Conservation (phyloP, 1,140 invertebrate genomes). For the Drosophila nigrodunni region DNA sequence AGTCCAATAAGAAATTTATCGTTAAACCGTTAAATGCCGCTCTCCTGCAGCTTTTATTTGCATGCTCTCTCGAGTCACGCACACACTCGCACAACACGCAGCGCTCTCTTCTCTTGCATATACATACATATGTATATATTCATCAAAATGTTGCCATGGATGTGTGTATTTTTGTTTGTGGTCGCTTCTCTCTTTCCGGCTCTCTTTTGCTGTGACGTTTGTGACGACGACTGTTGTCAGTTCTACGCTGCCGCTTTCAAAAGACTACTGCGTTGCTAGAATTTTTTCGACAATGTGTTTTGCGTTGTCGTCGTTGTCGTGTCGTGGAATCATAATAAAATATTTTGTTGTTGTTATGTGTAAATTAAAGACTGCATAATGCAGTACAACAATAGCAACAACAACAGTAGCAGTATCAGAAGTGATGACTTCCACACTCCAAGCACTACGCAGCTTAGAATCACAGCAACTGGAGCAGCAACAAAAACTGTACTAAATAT, state of each 20-base stretch:
- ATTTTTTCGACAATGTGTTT: conserved; percentile 76
- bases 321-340: conserved; percentile 23
- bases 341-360: conserved; percentile 4
- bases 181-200: background rate
- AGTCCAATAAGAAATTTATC: conserved; percentile 22
- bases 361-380: conserved; percentile 22
- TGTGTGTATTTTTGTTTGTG: conserved; percentile 20
- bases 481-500: conserved; percentile 40
- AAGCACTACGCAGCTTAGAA: conserved; percentile 10
- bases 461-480: conserved; percentile 16
- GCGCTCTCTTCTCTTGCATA: background rate
- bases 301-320: conserved; percentile 68
- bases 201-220: conserved; percentile 19
- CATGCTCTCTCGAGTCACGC: background rate
- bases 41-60: background rate
- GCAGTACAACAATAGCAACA: conserved; percentile 43
- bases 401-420: background rate
- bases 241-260: conserved; percentile 31
- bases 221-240: conserved; percentile 5
- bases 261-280: conserved; percentile 76
- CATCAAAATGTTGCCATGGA: conserved; percentile 5
- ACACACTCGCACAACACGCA: background rate
- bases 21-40: conserved; percentile 46
- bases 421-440: background rate
- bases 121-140: background rate